Evolutionary conservation across 1,140 invertebrate species (phyloP).

Genomic region (Zaprionus nigranus): DNA sequence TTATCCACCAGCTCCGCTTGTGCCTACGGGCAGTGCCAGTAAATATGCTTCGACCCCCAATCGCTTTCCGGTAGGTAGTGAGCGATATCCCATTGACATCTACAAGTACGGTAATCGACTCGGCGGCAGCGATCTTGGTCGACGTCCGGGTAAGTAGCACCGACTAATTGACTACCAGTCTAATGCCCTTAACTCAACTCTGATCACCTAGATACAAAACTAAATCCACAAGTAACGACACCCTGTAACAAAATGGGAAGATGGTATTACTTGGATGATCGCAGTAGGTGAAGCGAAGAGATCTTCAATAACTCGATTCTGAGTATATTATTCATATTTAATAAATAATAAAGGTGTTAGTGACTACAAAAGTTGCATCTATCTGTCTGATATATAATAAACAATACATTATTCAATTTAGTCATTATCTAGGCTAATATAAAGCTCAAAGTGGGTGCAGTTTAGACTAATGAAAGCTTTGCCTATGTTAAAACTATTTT

Average conservation of each 20-base stretch:
- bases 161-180: conserved; percentile 14
- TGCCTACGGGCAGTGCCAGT: conserved; percentile 69
- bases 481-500: neutral
- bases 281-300: conserved; percentile 1
- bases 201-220: conserved; percentile 10
- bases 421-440: neutral
- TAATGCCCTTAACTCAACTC: conserved; percentile 19
- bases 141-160: conserved; percentile 76
- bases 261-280: conserved; percentile 25
- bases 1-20: conserved; percentile 77
- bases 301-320: neutral
- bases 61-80: conserved; percentile 83
- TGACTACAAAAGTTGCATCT: too few relatives aligned
- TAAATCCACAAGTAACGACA: neutral
- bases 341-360: neutral
- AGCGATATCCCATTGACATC: conserved; percentile 82
- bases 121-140: conserved; percentile 57
- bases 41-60: conserved; percentile 81
- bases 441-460: neutral
- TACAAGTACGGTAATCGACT: conserved; percentile 84
- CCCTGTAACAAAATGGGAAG: neutral
- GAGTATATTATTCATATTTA: neutral
- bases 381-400: neutral
- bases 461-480: neutral
- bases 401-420: fast-evolving